Evolutionary conservation across 2,888 invertebrate genomes (phyloP), one percentile per base, ranked within the genome.

Genomic region (Sarcophaga carnaria): DNA sequence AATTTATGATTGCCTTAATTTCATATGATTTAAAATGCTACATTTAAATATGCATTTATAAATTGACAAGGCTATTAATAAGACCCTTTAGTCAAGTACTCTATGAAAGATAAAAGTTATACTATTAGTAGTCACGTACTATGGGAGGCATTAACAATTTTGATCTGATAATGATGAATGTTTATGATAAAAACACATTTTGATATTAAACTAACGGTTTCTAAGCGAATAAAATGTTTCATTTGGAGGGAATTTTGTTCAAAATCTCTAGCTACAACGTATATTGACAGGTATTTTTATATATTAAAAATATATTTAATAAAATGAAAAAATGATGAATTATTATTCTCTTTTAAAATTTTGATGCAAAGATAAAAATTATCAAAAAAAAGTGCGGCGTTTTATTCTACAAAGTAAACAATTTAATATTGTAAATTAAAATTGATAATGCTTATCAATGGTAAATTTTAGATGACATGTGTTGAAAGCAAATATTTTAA

Each of bases 161-260:
- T 27, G 59, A 76, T 71, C n/a, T 77, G 82, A 83, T 83, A 83
- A 83, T 20, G 45, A 71, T 60, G 3, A 66, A 64, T 70, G 12
- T 76, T 74, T 74, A 60, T n/a, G 54, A 66, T 59, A 4, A 22
- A 20, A 4, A 4, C 2, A 22, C 37, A 45, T 3, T 64, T 54
- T 17, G 17, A 12, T 54, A 17, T 54, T 54, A 14, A 14, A 54
- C 17, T 14, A 54, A 54, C 54, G 54, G 49, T 49, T 49, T 11
- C 49, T 49, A 49, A 49, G 49, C 11, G 14, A 49, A 14, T 14
- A 37, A 6, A 37, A 37, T 37, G 37, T 37, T 37, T 37, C 37
- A 37, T 14, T 49, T 49, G 3, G 4, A 54, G 54, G 54, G 54
- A 5, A 54, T 12, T 54, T 54, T 54, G 5, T 54, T 54, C 1